Percentiles rank a stretch among this genome's conserved stretches.
Evolutionary conservation across 2,797 vertebrate genomes (phyloP).

Genomic region (Pempheris klunzingeri): DNA sequence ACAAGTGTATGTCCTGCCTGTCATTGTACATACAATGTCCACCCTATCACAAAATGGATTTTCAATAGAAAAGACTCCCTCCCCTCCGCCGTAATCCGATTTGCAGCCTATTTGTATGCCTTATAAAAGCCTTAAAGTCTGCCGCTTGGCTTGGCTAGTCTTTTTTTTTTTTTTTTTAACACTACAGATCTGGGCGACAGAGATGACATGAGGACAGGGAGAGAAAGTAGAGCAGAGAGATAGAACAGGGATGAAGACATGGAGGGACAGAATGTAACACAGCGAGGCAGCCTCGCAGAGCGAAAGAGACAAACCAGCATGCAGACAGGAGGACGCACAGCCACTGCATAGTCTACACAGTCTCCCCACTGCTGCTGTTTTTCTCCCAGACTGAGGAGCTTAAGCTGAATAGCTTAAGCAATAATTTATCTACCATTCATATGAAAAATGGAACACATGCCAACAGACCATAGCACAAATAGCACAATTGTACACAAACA

Average conservation of each 20-base stretch:
- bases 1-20: slow-evolving; percentile 63
- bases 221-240: slow-evolving; percentile 53
- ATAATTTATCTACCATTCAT: slow-evolving; percentile 57
- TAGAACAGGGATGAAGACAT: slow-evolving; percentile 49
- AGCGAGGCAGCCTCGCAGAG: slow-evolving; percentile 32
- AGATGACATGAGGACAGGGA: slow-evolving; percentile 66
- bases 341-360: slow-evolving; percentile 29
- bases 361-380: slow-evolving; percentile 45
- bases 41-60: slow-evolving; percentile 67
- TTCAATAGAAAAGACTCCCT: slow-evolving; percentile 63
- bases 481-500: slow-evolving; percentile 20
- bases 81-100: slow-evolving; percentile 72
- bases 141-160: slow-evolving; percentile 64
- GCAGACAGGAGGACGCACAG: slow-evolving; percentile 45
- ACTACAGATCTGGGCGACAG: slow-evolving; percentile 49
- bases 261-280: slow-evolving; percentile 52
- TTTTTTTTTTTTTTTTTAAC: slow-evolving; percentile 34
- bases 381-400: slow-evolving; percentile 42
- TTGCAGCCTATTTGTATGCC: slow-evolving; percentile 73
- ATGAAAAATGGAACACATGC: slow-evolving; percentile 50
- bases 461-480: slow-evolving; percentile 31
- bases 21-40: slow-evolving; percentile 70
- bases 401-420: slow-evolving; percentile 48
- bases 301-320: slow-evolving; percentile 39
- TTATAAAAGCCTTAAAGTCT: slow-evolving; percentile 75